A percentile compares a stretch with the other conserved stretches of the same genome.
These are phyloP conservation scores for Schlechtendalia chinensis DNA, from an alignment of 1,140 invertebrate species.

Conservation along the genomic window DNA sequence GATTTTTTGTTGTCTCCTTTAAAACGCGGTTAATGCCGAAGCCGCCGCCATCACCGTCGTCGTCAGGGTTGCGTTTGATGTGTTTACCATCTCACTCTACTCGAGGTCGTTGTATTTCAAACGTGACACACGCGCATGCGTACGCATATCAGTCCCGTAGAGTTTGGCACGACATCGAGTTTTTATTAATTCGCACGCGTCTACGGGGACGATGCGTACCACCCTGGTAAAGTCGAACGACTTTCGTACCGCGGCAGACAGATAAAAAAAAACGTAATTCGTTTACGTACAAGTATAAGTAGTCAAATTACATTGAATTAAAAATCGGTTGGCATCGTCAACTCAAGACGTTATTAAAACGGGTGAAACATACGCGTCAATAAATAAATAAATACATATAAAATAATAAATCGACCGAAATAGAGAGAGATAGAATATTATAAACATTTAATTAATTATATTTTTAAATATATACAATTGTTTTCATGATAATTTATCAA, in stretches of 20 bases:
- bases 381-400: too few species aligned
- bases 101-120: background rate
- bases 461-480: too few species aligned
- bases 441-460: too few species aligned
- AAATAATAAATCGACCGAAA: too few species aligned
- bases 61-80: background rate
- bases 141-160: background rate
- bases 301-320: too few species aligned
- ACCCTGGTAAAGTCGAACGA: background rate
- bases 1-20: background rate
- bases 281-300: background rate
- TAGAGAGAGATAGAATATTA: too few species aligned
- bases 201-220: background rate
- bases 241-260: background rate
- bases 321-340: too few species aligned
- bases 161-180: constrained; percentile 4
- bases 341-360: too few species aligned
- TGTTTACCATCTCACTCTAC: too few species aligned
- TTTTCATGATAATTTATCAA: too few species aligned
- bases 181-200: background rate
- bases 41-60: too few species aligned
- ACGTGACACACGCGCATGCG: background rate
- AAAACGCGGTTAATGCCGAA: background rate
- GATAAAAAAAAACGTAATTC: background rate
- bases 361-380: too few species aligned